phyloP scores from a whole-genome alignment of 1,140 invertebrate species.

The Diachasma alloeum region DNA sequence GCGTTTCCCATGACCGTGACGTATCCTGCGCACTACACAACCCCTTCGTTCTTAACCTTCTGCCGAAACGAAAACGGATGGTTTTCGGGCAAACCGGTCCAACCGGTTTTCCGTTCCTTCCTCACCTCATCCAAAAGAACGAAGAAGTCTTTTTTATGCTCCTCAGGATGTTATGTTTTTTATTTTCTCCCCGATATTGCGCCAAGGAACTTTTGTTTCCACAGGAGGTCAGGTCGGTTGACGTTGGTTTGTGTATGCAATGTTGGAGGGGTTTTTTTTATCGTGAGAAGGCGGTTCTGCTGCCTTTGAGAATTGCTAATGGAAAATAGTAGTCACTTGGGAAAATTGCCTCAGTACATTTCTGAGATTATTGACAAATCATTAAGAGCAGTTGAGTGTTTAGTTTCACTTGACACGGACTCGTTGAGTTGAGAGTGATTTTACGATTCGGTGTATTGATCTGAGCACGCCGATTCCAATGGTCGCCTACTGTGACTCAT shows the following conservation, averaged over 20 bases:
- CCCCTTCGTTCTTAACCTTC: slow-evolving; percentile 35
- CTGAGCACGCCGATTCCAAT: neutral
- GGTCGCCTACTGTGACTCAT: no score
- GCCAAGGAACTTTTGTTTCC: neutral
- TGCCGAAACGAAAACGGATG: slow-evolving; percentile 42
- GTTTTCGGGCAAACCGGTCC: slow-evolving; percentile 58
- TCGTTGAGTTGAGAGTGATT: neutral
- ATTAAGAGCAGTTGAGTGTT: neutral
- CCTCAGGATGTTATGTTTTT: neutral
- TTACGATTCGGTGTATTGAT: neutral
- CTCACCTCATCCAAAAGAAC: neutral
- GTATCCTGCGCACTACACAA: slow-evolving; percentile 29
- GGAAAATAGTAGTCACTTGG: neutral
- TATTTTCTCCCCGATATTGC: neutral
- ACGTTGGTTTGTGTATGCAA: neutral
- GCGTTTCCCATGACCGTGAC: slow-evolving; percentile 55
- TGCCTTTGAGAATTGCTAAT: slow-evolving; percentile 2
- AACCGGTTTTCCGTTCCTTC: slow-evolving; percentile 39
- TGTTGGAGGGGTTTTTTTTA: neutral
- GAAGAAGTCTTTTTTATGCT: slow-evolving; percentile 7
- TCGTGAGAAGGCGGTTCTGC: slow-evolving; percentile 11
- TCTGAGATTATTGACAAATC: slow-evolving; percentile 19
- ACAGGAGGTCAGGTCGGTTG: slow-evolving; percentile 17
- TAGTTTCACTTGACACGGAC: slow-evolving; percentile 10
- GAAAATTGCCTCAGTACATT: slow-evolving; percentile 2